A percentile compares a stretch with the other conserved stretches of the same genome.
Conservation (phyloP, 2,797 vertebrate genomes). For the Platalea minor region DNA sequence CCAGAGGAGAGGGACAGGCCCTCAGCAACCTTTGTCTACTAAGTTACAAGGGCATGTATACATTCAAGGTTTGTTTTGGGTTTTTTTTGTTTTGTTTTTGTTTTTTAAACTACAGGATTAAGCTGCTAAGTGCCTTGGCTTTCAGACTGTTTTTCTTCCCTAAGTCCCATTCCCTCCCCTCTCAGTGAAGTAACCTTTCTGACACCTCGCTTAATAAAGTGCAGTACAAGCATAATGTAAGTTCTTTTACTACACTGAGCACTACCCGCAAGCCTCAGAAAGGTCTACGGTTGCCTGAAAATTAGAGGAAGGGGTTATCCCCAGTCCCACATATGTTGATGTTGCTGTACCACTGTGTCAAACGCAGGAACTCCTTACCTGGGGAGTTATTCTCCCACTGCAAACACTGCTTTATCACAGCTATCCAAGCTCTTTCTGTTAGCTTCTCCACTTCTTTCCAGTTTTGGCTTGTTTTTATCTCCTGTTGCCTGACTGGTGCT, state of each 20-base stretch:
- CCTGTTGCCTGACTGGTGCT: neutral
- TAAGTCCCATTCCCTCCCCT: neutral
- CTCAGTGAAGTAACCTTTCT: neutral
- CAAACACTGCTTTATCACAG: neutral
- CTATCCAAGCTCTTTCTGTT: neutral
- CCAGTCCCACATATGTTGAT: rapidly evolving
- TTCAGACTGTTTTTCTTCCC: neutral
- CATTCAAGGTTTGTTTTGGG: neutral
- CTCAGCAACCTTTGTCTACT: neutral
- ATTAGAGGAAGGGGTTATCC: neutral
- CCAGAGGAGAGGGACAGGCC: neutral
- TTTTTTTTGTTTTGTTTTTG: neutral
- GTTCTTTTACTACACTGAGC: neutral
- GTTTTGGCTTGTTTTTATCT: neutral
- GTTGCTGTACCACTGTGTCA: neutral
- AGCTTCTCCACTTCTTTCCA: neutral
- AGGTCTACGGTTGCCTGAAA: neutral
- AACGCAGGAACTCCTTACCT: neutral
- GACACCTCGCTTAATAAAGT: neutral
- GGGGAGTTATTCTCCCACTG: neutral
- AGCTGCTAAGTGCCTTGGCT: neutral
- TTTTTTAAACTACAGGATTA: neutral
- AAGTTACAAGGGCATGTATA: neutral
- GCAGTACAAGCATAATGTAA: neutral
- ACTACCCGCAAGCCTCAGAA: neutral